Conservation (phyloP, 2,113 vertebrate genomes). For the Choloepus hoffmanni region DNA sequence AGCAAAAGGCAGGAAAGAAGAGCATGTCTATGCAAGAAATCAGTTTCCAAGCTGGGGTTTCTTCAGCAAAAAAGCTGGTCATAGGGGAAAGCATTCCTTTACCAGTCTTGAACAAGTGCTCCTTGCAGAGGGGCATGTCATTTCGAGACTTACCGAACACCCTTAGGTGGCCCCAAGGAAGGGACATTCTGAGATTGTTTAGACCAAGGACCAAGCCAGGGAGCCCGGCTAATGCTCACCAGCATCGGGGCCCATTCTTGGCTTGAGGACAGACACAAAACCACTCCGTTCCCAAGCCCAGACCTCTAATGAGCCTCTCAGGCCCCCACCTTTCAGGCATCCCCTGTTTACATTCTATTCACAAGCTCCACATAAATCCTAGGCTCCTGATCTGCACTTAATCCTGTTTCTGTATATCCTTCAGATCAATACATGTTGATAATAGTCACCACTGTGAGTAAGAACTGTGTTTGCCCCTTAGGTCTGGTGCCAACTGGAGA, state of each 20-base stretch:
- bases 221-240: neutral
- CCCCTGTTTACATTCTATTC: slow-evolving; percentile 53
- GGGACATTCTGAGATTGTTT: neutral
- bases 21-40: too few relatives aligned
- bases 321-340: neutral
- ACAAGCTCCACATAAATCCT: slow-evolving; percentile 15
- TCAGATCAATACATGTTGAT: slow-evolving; percentile 54
- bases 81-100: neutral
- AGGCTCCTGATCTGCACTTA: neutral
- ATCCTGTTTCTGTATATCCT: slow-evolving; percentile 49
- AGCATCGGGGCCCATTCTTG: neutral
- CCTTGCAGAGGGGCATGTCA: neutral
- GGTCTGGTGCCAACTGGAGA: slow-evolving; percentile 67
- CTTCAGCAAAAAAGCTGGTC: neutral
- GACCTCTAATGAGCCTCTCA: neutral
- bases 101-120: too few relatives aligned
- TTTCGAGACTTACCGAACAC: neutral
- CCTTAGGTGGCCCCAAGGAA: neutral
- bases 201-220: neutral
- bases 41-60: neutral
- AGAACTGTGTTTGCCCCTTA: slow-evolving; percentile 20
- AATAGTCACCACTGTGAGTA: neutral
- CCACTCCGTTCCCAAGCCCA: neutral
- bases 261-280: slow-evolving; percentile 37
- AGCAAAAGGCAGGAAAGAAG: neutral